A percentile compares a stretch with the other conserved stretches of the same genome.
phyloP scores from a whole-genome alignment of 2,888 invertebrate species.

The Linnaemya vulpina region DNA sequence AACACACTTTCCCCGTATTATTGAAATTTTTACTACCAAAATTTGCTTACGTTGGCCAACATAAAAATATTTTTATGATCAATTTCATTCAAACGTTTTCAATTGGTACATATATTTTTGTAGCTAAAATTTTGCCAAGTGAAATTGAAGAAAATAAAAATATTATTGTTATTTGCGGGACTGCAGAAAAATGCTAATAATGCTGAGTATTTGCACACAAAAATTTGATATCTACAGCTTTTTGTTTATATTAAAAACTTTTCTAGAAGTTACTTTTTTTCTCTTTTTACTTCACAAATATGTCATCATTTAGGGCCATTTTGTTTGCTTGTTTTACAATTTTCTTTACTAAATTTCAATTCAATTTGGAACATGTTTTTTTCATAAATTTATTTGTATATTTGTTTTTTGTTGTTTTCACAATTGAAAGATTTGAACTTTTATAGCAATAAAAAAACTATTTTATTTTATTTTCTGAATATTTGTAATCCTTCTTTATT shows the following conservation, averaged over 20 bases:
- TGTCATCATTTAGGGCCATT: slow-evolving; percentile 25
- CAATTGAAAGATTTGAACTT: too few relatives aligned
- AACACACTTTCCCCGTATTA: background rate
- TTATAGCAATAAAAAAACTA: too few relatives aligned
- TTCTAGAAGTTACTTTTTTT: background rate
- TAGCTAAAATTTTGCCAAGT: background rate
- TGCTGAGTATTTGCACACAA: slow-evolving; percentile 34
- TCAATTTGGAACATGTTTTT: too few relatives aligned
- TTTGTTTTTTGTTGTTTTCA: too few relatives aligned
- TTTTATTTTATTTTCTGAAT: too few relatives aligned
- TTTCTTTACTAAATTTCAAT: background rate
- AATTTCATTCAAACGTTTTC: slow-evolving; percentile 32
- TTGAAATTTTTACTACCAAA: slow-evolving; percentile 35
- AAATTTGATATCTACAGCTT: background rate
- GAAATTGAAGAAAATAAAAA: slow-evolving; percentile 4
- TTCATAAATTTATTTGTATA: too few relatives aligned
- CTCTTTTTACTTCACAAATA: slow-evolving; percentile 5
- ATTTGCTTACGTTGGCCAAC: slow-evolving; percentile 29
- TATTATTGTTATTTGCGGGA: slow-evolving; percentile 20
- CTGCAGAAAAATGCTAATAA: slow-evolving; percentile 40
- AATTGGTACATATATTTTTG: slow-evolving; percentile 6
- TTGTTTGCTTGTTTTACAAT: slow-evolving; percentile 5
- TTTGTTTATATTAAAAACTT: background rate
- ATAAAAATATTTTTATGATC: slow-evolving; percentile 47
- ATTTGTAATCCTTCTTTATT: too few relatives aligned